Evolutionary conservation across 2,888 invertebrate genomes (phyloP), one percentile per base, ranked within the genome.

Genomic region (Alloplasta piceator): DNA sequence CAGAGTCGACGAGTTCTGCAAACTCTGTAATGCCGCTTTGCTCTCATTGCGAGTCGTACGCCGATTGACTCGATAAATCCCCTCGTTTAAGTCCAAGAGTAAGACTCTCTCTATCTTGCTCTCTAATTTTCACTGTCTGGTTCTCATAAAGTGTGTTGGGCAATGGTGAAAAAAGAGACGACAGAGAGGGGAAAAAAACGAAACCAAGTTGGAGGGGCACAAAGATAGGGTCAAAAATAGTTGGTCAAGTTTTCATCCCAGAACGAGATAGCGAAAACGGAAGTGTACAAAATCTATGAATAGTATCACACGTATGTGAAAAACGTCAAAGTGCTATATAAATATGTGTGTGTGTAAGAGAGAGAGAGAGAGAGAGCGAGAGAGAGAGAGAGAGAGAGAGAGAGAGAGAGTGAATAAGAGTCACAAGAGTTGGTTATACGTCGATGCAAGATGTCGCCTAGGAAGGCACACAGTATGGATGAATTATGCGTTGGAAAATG

Each of bases 141-240:
- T 12, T 67, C 61, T 78, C 78, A 61, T 77, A 66, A 78, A 78
- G 52, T 52, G 52, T 43, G 12, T 71, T 58, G 55, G 9, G 67
- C 56, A 64, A 55, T 50, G 58, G 14, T 46, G 55, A 10, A 10
- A 14, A 52, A 14, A 9, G 14, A 5, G 10, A 7, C 2, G 55
- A 70, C 14, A 10, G 12, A 26, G 36, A 1, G 26, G 12, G 14
- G 58, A 10, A 60, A 41, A 55, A 38, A 46, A 41, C 39, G 60
- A 58, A 61, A 43, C n/a, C 70, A 68, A 78, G 50, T n/a, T 41
- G 70, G 36, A 60, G 56, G 38, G 46, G 60, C 14, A 71, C 38
- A n/a, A 43, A 78, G 66, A 43, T 52, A 41, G 60, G 58, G 10
- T 70, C 84, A 85, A 88, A 88, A 89, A 87, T 88, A 88, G 86